Conservation (phyloP, 2,113 vertebrate genomes). For the Pholis gunnellus region DNA sequence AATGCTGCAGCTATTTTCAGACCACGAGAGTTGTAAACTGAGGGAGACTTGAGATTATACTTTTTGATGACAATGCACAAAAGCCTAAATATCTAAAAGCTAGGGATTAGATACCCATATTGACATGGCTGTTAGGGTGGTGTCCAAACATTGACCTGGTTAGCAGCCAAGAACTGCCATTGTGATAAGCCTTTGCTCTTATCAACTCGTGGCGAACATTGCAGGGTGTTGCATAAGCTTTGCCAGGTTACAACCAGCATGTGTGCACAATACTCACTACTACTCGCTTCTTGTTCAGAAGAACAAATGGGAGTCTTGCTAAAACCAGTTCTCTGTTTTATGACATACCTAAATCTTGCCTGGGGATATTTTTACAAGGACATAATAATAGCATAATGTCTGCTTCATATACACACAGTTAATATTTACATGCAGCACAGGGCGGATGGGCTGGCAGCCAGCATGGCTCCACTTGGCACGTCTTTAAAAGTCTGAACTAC, state of each 20-base stretch:
- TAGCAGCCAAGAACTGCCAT: conserved; percentile 43
- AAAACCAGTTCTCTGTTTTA: conserved; percentile 24
- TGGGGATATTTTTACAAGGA: conserved; percentile 49
- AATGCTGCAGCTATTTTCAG: conserved; percentile 49
- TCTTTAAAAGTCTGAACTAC: conserved; percentile 12
- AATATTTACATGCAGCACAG: conserved; percentile 39
- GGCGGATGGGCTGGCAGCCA: conserved; percentile 30
- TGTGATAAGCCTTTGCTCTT: conserved; percentile 64
- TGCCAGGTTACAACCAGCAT: conserved; percentile 36
- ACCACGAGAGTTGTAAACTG: conserved; percentile 7
- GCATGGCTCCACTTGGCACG: not conserved
- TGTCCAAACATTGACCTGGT: conserved; percentile 66
- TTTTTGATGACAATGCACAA: conserved; percentile 20
- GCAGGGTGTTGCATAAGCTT: conserved; percentile 78
- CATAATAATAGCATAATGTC: conserved; percentile 34
- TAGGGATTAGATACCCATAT: conserved; percentile 55
- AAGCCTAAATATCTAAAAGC: conserved; percentile 32
- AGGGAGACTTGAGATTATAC: conserved; percentile 2
- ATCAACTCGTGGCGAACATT: conserved; percentile 60
- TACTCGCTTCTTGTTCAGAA: conserved; percentile 8
- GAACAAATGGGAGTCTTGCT: conserved; percentile 22
- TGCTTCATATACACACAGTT: conserved; percentile 44
- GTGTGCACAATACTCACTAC: conserved; percentile 27
- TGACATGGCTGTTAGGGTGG: conserved; percentile 39
- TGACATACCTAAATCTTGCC: conserved; percentile 24